Conservation (phyloP, 2,888 invertebrate species). For the Ornithoptera alexandrae region DNA sequence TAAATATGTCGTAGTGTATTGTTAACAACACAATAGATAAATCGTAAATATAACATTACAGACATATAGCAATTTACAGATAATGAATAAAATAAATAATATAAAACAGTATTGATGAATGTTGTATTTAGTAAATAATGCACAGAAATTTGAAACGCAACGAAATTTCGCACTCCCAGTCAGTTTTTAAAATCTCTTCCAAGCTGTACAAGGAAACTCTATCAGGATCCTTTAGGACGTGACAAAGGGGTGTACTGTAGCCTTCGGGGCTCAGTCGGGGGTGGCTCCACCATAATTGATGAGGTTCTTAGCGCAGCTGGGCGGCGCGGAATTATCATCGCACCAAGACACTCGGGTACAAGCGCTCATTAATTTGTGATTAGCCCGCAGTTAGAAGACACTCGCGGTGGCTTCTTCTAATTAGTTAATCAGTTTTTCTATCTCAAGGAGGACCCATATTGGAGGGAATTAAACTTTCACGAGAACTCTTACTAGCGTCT, state of each 20-base stretch:
- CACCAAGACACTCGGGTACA: conserved; percentile 69
- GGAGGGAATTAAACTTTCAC: conserved; percentile 23
- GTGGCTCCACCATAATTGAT: conserved; percentile 76
- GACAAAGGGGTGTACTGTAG: conserved; percentile 49
- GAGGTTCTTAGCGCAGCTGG: conserved; percentile 78
- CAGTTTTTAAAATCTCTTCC: conserved; percentile 1
- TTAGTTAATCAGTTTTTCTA: conserved; percentile 73
- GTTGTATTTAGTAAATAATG: background rate
- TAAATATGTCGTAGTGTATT: too few species aligned
- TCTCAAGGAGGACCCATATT: conserved; percentile 37
- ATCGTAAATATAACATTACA: too few species aligned
- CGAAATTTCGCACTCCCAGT: background rate
- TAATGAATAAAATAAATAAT: too few species aligned
- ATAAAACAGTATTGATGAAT: too few species aligned
- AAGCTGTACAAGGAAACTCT: conserved; percentile 8
- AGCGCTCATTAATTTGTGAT: conserved; percentile 78
- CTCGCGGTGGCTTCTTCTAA: conserved; percentile 69
- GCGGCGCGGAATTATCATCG: conserved; percentile 72
- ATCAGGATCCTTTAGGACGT: conserved; percentile 38
- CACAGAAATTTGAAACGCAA: background rate
- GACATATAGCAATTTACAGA: too few species aligned
- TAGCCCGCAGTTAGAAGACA: conserved; percentile 70
- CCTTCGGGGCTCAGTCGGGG: conserved; percentile 54
- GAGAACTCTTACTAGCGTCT: conserved; percentile 2
- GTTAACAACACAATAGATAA: too few species aligned